Evolutionary conservation across 1,140 invertebrate species (phyloP).

Genomic region (Drosophila repleta): DNA sequence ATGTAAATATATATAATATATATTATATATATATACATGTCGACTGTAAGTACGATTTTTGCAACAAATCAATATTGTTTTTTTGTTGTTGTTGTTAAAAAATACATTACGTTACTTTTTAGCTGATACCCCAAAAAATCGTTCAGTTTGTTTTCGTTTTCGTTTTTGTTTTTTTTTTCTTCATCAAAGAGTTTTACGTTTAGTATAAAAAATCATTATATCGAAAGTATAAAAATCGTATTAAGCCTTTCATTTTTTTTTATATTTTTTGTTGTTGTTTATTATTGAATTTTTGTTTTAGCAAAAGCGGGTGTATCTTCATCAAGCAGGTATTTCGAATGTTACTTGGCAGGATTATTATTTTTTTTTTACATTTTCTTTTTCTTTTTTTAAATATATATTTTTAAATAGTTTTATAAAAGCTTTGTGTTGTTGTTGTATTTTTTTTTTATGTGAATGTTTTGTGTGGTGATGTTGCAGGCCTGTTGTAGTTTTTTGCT

Average conservation of each 20-base stretch:
- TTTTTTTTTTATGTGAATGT: conserved; percentile 35
- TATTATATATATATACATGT: conserved; percentile 49
- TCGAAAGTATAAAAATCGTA: conserved; percentile 83
- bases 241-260: conserved; percentile 65
- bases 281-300: conserved; percentile 58
- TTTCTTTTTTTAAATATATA: conserved; percentile 61
- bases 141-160: conserved; percentile 28
- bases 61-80: conserved; percentile 42
- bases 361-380: conserved; percentile 63
- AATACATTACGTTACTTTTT: conserved; percentile 38
- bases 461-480: conserved; percentile 40
- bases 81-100: conserved; percentile 30
- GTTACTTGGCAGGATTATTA: conserved; percentile 83
- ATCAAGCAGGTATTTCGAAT: conserved; percentile 83
- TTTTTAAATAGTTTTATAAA: conserved; percentile 82
- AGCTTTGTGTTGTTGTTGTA: conserved; percentile 61
- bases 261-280: conserved; percentile 40
- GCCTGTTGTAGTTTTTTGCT: conserved; percentile 45
- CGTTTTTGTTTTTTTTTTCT: conserved; percentile 31
- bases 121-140: conserved; percentile 66
- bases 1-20: conserved; percentile 46
- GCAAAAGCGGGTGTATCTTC: conserved; percentile 83
- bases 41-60: conserved; percentile 57
- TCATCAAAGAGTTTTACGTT: conserved; percentile 70
- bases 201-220: conserved; percentile 83